Evolutionary conservation across 92 coral and sea anemone species (phyloP).

Genomic region (Plumapathes pennacea): DNA sequence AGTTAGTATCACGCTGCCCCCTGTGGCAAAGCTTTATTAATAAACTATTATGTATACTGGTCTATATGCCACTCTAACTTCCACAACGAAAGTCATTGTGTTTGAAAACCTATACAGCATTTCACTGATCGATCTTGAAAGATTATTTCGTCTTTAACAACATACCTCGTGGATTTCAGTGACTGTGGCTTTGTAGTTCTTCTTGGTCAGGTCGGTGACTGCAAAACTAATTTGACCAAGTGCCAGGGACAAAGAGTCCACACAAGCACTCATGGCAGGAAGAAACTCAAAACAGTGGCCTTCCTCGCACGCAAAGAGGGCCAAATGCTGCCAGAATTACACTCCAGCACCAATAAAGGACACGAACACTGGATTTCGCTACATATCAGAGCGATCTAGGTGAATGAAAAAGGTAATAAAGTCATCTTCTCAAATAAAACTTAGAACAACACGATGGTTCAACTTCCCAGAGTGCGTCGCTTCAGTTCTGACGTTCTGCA

Average conservation of each 20-base stretch:
- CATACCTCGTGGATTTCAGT: conserved; percentile 92
- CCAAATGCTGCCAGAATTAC: conserved; percentile 1
- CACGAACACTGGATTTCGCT: conserved; percentile 6
- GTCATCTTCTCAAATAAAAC: neutral
- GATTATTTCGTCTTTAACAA: no score
- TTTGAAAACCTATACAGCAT: no score
- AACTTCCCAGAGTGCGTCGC: conserved; percentile 50
- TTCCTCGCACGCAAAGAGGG: neutral
- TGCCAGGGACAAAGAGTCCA: conserved; percentile 90
- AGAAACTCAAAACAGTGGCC: neutral
- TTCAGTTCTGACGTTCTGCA: neutral
- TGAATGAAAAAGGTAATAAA: conserved; percentile 1
- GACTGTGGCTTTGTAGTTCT: conserved; percentile 86
- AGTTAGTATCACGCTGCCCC: no score
- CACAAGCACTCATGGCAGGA: conserved; percentile 74
- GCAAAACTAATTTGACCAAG: conserved; percentile 96
- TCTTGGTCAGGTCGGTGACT: conserved; percentile 85
- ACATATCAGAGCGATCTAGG: neutral
- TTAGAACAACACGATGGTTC: no score
- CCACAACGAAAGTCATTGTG: no score
- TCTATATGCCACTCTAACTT: no score
- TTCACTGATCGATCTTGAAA: no score
- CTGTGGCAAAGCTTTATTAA: no score
- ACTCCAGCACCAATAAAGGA: neutral
- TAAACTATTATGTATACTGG: no score